Percentiles rank a stretch among this genome's conserved stretches.
These are phyloP conservation scores for Cataglyphis hispanica DNA, from an alignment of 1,140 invertebrate species.

Conservation along the genomic window DNA sequence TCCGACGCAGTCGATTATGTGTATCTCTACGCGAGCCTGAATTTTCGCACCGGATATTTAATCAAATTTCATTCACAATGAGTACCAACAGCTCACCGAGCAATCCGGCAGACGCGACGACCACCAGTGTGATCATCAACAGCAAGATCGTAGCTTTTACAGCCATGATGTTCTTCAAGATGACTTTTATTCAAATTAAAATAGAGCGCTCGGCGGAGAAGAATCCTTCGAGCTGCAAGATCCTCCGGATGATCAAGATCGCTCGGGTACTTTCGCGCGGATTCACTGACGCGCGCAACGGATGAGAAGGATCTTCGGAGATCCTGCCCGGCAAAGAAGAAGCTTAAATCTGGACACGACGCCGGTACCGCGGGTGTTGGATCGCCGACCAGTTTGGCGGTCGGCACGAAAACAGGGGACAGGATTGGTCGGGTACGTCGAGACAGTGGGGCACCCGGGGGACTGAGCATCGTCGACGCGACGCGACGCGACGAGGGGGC, in stretches of 20 bases:
- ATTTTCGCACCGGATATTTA: neutral
- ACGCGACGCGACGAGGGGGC: conserved; percentile 71
- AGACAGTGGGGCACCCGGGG: conserved; percentile 74
- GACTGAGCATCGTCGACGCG: conserved; percentile 56
- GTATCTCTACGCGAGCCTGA: neutral
- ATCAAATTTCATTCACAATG: conserved; percentile 10
- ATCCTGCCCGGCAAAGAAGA: conserved; percentile 82
- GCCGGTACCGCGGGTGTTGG: conserved; percentile 78
- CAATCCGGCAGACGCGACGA: conserved; percentile 81
- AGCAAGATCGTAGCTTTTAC: conserved; percentile 73
- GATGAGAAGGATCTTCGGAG: conserved; percentile 63
- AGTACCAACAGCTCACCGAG: conserved; percentile 80
- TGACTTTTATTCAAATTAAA: neutral
- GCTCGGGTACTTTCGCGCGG: conserved; percentile 15
- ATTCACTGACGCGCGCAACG: conserved; percentile 20
- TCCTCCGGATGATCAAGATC: conserved; percentile 35
- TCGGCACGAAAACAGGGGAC: conserved; percentile 78
- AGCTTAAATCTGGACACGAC: conserved; percentile 83
- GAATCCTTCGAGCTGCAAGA: conserved; percentile 33
- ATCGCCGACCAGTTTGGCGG: conserved; percentile 75
- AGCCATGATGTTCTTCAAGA: conserved; percentile 68
- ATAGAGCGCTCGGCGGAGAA: neutral
- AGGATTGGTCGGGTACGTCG: conserved; percentile 79
- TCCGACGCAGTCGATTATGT: conserved; percentile 4
- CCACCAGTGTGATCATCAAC: conserved; percentile 75